phyloP scores from a whole-genome alignment of 2,113 vertebrate species.

The Oryzias melastigma region DNA sequence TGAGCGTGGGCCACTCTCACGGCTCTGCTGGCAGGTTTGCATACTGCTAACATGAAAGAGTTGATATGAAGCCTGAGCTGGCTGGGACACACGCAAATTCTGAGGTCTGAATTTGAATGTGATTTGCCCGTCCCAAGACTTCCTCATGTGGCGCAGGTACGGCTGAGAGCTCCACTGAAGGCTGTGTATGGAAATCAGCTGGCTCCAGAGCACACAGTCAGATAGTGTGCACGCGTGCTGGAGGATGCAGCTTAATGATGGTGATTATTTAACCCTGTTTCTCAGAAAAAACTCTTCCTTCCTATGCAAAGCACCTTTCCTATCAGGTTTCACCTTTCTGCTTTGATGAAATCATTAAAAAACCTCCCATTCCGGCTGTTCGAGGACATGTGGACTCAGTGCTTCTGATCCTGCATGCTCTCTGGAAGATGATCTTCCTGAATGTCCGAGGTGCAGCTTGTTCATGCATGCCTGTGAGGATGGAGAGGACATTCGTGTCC shows the following conservation, averaged over 20 bases:
- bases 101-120: conserved; percentile 81
- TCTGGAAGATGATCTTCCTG: background rate
- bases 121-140: conserved; percentile 80
- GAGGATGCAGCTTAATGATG: background rate
- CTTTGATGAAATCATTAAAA: background rate
- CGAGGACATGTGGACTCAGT: background rate
- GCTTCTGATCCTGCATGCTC: background rate
- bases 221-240: background rate
- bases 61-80: conserved; percentile 67
- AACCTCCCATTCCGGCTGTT: background rate
- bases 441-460: too few relatives aligned
- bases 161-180: conserved; percentile 75
- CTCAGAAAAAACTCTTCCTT: conserved; percentile 24
- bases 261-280: conserved; percentile 8
- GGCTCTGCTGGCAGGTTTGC: conserved; percentile 60
- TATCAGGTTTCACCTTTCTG: background rate
- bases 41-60: conserved; percentile 78
- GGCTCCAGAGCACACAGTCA: conserved; percentile 36
- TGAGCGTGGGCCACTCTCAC: too few relatives aligned
- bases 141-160: conserved; percentile 69
- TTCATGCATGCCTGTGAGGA: background rate
- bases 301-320: conserved; percentile 22
- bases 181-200: conserved; percentile 73
- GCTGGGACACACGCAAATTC: conserved; percentile 76
- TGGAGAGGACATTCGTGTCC: conserved; percentile 33